These are phyloP conservation scores for Rhopalosiphum maidis DNA, from an alignment of 1,140 invertebrate genomes.

Conservation along the genomic window DNA sequence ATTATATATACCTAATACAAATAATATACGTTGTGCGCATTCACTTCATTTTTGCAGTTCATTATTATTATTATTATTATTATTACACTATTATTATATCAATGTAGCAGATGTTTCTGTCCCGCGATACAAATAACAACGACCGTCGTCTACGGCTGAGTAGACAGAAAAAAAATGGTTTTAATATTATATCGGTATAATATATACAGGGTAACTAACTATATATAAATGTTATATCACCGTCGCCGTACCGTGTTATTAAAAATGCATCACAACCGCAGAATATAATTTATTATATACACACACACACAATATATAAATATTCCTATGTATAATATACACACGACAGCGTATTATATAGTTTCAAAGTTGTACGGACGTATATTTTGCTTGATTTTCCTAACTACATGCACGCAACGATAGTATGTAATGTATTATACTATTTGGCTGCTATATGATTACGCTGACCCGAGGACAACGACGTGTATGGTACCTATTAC, in stretches of 20 bases:
- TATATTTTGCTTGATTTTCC: background rate
- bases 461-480: background rate
- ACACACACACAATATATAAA: background rate
- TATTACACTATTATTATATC: background rate
- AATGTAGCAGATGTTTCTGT: constrained; percentile 1
- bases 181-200: background rate
- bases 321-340: background rate
- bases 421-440: background rate
- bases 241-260: background rate
- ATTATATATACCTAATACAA: background rate
- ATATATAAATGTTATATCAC: background rate
- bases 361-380: background rate
- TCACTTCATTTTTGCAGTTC: background rate
- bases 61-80: constrained; percentile 21
- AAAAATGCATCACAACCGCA: constrained; percentile 25
- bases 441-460: background rate
- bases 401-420: background rate
- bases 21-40: background rate
- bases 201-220: background rate
- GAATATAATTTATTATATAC: background rate
- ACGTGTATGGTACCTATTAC: background rate
- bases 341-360: background rate
- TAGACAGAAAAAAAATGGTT: background rate
- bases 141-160: too few relatives aligned
- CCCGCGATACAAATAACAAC: background rate